Percentiles rank a stretch among this genome's conserved stretches.
Conservation (phyloP, 2,888 invertebrate genomes). For the Masnerella sp. region DNA sequence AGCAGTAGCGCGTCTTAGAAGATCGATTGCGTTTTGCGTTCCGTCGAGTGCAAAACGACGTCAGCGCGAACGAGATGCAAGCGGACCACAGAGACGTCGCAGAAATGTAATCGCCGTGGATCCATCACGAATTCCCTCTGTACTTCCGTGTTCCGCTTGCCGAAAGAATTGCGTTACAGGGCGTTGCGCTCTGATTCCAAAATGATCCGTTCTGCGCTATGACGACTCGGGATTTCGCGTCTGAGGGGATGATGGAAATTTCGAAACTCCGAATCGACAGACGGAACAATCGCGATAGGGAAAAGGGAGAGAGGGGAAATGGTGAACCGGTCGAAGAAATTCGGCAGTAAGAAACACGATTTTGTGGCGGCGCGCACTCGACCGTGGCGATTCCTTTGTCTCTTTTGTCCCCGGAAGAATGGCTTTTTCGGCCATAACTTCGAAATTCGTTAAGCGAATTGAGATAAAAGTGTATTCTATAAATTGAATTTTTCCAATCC, state of each 20-base stretch:
- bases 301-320: neutral
- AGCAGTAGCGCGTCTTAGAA: too few relatives aligned
- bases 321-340: constrained; percentile 19
- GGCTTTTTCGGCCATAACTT: constrained; percentile 24
- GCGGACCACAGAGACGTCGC: neutral
- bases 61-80: neutral
- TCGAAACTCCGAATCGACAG: constrained; percentile 22
- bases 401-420: constrained; percentile 23
- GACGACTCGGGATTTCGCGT: constrained; percentile 22
- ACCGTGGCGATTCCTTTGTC: constrained; percentile 28
- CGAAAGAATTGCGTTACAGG: neutral
- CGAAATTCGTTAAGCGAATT: constrained; percentile 28
- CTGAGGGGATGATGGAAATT: constrained; percentile 24
- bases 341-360: constrained; percentile 30
- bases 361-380: constrained; percentile 8
- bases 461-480: constrained; percentile 22
- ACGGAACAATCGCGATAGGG: neutral
- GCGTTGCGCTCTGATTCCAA: constrained; percentile 11
- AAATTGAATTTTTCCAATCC: constrained; percentile 30
- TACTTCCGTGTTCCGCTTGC: neutral
- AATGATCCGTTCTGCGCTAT: constrained; percentile 14
- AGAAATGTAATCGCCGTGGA: neutral
- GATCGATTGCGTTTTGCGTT: neutral
- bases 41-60: neutral
- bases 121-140: constrained; percentile 13